Evolutionary conservation across 2,797 vertebrate genomes (phyloP).

Genomic region (Diplodus puntazzo): DNA sequence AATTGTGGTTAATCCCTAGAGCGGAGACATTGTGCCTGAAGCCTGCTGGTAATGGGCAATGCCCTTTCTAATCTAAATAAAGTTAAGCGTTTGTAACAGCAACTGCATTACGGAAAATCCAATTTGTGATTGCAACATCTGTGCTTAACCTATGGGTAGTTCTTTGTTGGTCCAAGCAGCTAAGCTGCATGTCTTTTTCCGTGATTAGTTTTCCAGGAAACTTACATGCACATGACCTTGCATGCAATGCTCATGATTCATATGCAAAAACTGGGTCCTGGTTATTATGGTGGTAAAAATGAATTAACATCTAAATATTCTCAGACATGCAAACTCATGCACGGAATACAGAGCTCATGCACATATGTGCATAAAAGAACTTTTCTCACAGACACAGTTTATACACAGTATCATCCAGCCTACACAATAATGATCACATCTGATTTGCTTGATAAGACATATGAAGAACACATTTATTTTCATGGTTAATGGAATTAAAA

Average conservation of each 20-base stretch:
- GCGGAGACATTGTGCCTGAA: conserved; percentile 71
- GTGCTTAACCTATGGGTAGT: conserved; percentile 71
- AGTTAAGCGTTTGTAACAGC: conserved; percentile 75
- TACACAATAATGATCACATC: neutral
- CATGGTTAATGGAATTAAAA: conserved; percentile 32
- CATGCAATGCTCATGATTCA: conserved; percentile 74
- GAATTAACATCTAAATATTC: conserved; percentile 63
- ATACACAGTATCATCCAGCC: neutral
- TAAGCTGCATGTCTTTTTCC: conserved; percentile 73
- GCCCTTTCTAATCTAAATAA: conserved; percentile 79
- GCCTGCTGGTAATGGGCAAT: conserved; percentile 71
- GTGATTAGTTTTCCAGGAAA: conserved; percentile 76
- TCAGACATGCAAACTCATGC: conserved; percentile 68
- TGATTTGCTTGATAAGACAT: conserved; percentile 4
- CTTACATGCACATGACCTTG: conserved; percentile 73
- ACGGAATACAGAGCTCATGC: conserved; percentile 14
- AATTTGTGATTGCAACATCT: conserved; percentile 82
- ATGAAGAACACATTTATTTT: conserved; percentile 19
- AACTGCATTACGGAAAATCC: conserved; percentile 78
- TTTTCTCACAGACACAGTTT: conserved; percentile 15
- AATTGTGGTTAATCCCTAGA: conserved; percentile 76
- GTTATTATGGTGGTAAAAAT: conserved; percentile 60
- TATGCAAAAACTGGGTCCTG: conserved; percentile 66
- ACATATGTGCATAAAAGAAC: neutral
- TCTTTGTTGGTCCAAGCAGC: conserved; percentile 68